Conservation (phyloP, 1,140 invertebrate genomes). For the Ylistrum balloti region DNA sequence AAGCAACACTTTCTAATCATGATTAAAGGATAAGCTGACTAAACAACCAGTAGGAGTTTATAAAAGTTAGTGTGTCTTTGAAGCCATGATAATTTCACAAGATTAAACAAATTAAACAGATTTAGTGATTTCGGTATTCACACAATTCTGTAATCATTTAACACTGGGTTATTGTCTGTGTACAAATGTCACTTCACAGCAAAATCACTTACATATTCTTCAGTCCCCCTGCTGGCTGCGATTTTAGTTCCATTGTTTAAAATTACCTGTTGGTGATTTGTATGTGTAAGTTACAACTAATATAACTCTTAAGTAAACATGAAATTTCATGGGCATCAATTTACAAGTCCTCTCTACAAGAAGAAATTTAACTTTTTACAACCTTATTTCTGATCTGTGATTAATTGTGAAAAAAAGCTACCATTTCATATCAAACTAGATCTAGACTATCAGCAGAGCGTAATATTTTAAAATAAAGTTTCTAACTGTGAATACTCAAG, state of each 20-base stretch:
- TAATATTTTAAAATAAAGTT: too few species aligned
- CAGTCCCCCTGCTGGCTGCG: neutral
- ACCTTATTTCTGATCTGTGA: too few species aligned
- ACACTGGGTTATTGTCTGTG: neutral
- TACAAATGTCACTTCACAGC: too few species aligned
- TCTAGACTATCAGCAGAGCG: too few species aligned
- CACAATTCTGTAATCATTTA: neutral
- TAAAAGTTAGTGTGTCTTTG: neutral
- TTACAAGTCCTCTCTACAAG: too few species aligned
- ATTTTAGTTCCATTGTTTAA: neutral
- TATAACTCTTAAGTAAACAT: neutral
- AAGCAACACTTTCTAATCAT: neutral
- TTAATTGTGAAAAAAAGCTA: too few species aligned
- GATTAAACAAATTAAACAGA: neutral
- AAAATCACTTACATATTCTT: neutral
- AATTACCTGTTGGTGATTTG: neutral
- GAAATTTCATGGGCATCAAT: too few species aligned
- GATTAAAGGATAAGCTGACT: neutral
- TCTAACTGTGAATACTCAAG: constrained; percentile 6
- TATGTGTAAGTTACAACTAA: neutral
- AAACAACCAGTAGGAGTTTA: neutral
- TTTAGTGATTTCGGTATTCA: too few species aligned
- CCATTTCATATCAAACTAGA: too few species aligned
- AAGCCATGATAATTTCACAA: neutral
- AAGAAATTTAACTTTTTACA: too few species aligned